Evolutionary conservation across 2,113 vertebrate genomes (phyloP).

Genomic region (Tonatia bakeri): DNA sequence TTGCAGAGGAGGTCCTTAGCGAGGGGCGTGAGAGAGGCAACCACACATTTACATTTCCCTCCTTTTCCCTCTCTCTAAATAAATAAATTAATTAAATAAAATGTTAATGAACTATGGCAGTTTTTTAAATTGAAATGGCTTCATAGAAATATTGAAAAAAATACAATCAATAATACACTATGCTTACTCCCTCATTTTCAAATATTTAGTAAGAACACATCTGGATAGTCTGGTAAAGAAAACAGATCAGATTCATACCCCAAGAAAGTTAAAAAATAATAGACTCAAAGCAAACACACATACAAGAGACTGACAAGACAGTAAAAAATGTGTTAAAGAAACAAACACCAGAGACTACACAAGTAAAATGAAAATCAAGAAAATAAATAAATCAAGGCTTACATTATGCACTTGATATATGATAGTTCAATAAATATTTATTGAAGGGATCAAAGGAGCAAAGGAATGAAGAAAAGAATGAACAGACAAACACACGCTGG

Average conservation of each 20-base stretch:
- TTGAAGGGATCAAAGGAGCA: not conserved
- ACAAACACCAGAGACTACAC: not conserved
- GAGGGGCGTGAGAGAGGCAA: no score
- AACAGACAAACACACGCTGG: not conserved
- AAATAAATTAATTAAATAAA: not conserved
- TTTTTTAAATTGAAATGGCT: not conserved
- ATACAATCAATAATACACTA: not conserved
- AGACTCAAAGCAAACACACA: not conserved
- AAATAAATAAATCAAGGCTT: not conserved
- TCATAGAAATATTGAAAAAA: not conserved
- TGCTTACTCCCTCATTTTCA: not conserved
- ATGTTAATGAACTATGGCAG: not conserved
- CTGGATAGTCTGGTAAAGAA: not conserved
- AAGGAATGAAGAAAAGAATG: slow-evolving; percentile 21
- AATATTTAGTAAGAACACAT: slow-evolving; percentile 11
- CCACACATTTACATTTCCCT: no score
- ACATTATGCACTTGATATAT: not conserved
- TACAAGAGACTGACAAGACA: not conserved
- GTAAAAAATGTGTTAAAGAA: slow-evolving; percentile 44
- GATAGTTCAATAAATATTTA: slow-evolving; percentile 24
- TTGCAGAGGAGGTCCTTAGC: no score
- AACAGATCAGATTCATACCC: not conserved
- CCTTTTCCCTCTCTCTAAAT: no score
- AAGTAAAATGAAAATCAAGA: slow-evolving; percentile 34
- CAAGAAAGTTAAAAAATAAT: slow-evolving; percentile 37